Evolutionary conservation across 2,113 vertebrate species (phyloP).

Genomic region (Regulus satrapa): DNA sequence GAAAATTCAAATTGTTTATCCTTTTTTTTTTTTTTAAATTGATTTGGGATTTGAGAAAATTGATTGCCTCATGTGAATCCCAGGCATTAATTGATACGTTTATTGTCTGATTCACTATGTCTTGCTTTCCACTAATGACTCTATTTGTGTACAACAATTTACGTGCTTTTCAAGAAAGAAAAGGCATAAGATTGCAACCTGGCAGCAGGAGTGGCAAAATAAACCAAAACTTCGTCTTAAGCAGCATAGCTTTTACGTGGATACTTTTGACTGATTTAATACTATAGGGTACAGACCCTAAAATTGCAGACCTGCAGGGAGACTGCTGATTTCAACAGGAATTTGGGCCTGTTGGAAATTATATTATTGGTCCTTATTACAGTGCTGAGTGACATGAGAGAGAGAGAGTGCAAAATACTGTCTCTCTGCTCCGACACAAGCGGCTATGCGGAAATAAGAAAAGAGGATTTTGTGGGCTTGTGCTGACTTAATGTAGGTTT

Average conservation of each 20-base stretch:
- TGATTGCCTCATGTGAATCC: slow-evolving; percentile 26
- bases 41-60: slow-evolving; percentile 59
- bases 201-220: neutral
- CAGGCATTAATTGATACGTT: slow-evolving; percentile 46
- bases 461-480: slow-evolving; percentile 60
- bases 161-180: neutral
- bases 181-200: neutral
- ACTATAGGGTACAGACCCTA: neutral
- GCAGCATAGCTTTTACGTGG: neutral
- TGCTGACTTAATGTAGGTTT: slow-evolving; percentile 47
- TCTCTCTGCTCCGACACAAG: neutral
- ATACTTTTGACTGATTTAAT: neutral
- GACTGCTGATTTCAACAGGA: neutral
- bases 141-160: slow-evolving; percentile 16
- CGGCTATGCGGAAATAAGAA: slow-evolving; percentile 10
- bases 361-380: neutral
- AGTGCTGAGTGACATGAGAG: neutral
- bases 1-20: neutral
- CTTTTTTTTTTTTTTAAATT: slow-evolving; percentile 22
- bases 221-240: neutral
- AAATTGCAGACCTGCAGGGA: neutral
- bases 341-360: neutral
- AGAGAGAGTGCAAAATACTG: neutral
- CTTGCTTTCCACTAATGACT: slow-evolving; percentile 37
- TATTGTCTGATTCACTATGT: neutral